phyloP scores from a whole-genome alignment of 2,888 invertebrate genomes.

The Sinhomidia bicolor region DNA sequence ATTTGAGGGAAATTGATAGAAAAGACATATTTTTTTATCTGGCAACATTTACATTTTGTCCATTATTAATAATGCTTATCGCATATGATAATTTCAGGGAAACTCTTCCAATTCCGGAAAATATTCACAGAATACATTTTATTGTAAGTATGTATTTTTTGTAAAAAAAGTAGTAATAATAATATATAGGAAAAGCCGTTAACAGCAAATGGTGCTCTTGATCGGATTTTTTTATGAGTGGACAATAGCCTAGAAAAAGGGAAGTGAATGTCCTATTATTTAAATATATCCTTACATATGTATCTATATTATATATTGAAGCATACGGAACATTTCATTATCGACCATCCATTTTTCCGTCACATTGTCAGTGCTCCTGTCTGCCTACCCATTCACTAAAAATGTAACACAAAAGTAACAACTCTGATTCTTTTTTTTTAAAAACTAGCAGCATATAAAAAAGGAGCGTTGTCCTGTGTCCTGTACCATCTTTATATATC shows the following conservation, averaged over 20 bases:
- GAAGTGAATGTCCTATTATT: not conserved
- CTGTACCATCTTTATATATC: too few species aligned
- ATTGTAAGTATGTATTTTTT: not conserved
- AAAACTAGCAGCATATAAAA: not conserved
- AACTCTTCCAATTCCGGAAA: conserved; percentile 40
- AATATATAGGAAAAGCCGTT: conserved; percentile 66
- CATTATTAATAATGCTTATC: not conserved
- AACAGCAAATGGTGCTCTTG: conserved; percentile 76
- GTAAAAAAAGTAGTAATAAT: not conserved
- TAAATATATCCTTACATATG: conserved; percentile 16
- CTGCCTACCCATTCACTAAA: conserved; percentile 2
- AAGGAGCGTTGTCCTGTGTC: conserved; percentile 5
- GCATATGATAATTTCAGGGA: conserved; percentile 50
- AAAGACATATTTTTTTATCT: too few species aligned
- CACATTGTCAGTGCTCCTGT: not conserved
- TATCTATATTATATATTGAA: too few species aligned
- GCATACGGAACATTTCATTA: conserved; percentile 35
- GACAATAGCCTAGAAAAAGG: conserved; percentile 24
- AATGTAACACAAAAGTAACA: not conserved
- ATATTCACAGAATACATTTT: not conserved
- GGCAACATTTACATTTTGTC: not conserved
- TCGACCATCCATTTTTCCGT: not conserved
- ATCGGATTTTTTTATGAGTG: conserved; percentile 67
- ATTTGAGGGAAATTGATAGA: not conserved
- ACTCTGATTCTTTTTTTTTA: not conserved